Conservation (phyloP, 2,888 invertebrate genomes). For the Aromia moschata region DNA sequence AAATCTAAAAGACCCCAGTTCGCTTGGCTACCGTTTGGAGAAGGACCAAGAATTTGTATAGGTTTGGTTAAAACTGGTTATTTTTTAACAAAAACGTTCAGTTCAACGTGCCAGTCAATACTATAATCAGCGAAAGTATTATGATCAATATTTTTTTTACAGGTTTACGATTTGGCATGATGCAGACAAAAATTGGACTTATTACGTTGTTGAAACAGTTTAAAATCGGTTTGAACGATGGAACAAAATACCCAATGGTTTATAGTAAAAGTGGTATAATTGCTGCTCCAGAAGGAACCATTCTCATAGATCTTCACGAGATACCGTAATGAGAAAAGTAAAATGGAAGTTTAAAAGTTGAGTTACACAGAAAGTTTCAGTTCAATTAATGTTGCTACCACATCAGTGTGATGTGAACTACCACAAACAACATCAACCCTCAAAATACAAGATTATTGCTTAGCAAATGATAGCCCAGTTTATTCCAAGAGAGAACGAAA, state of each 20-base stretch:
- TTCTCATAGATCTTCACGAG: slow-evolving; percentile 6
- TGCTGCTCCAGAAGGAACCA: background rate
- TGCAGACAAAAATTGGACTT: slow-evolving; percentile 13
- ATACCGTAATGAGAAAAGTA: no score
- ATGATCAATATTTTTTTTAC: slow-evolving; percentile 1
- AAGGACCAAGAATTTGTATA: background rate
- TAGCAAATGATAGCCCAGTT: no score
- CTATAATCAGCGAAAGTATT: no score
- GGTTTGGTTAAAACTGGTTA: background rate
- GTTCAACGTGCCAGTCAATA: no score
- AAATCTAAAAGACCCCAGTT: background rate
- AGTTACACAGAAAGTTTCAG: no score
- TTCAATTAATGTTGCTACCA: no score
- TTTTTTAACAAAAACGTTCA: no score
- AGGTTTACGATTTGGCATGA: slow-evolving; percentile 17
- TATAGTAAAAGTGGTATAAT: slow-evolving; percentile 2
- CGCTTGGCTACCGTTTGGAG: background rate
- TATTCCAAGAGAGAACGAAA: no score
- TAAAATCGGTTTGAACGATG: background rate
- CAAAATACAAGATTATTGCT: no score
- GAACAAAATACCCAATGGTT: background rate
- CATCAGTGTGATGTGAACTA: no score
- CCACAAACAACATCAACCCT: no score
- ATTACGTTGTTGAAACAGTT: slow-evolving; percentile 5
- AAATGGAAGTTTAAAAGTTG: no score